A percentile compares a stretch with the other conserved stretches of the same genome.
Conservation (phyloP, 2,888 invertebrate species). For the Platycheirus rosarum region DNA sequence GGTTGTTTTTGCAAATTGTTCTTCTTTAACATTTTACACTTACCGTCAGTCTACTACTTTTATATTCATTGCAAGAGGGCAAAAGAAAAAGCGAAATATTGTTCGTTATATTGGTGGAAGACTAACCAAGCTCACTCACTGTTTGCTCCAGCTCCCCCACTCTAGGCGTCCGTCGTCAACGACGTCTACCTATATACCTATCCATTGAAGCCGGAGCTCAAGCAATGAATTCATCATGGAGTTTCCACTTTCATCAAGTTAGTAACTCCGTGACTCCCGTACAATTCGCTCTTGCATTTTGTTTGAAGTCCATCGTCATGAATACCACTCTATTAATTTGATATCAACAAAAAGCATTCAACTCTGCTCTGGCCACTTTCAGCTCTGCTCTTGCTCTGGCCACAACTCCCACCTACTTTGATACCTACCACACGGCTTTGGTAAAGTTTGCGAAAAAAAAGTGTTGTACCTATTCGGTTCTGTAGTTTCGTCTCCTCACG, state of each 20-base stretch:
- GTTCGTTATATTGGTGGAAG: constrained; percentile 42
- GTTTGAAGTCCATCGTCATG: constrained; percentile 27
- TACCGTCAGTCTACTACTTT: constrained; percentile 16
- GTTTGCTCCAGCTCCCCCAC: constrained; percentile 53
- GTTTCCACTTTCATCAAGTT: constrained; percentile 71
- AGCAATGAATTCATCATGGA: constrained; percentile 58
- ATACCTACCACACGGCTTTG: not conserved
- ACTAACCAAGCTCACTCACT: constrained; percentile 28
- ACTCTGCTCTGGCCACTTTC: constrained; percentile 19
- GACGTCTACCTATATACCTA: constrained; percentile 9
- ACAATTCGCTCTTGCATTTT: constrained; percentile 62
- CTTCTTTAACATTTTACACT: not conserved
- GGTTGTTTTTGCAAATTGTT: not conserved
- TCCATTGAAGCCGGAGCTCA: constrained; percentile 26
- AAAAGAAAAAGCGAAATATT: constrained; percentile 40
- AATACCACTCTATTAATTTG: constrained; percentile 28
- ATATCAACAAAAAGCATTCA: constrained; percentile 32
- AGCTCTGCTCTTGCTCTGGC: not conserved
- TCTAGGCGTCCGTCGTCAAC: not conserved
- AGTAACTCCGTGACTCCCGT: constrained; percentile 72
- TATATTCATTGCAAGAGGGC: constrained; percentile 45
- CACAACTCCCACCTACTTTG: not conserved
- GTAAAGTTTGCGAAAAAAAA: constrained; percentile 60
- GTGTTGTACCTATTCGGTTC: constrained; percentile 38
- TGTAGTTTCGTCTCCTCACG: constrained; percentile 38